phyloP scores from a whole-genome alignment of 2,797 vertebrate genomes.

The Sebastes trivittatus region DNA sequence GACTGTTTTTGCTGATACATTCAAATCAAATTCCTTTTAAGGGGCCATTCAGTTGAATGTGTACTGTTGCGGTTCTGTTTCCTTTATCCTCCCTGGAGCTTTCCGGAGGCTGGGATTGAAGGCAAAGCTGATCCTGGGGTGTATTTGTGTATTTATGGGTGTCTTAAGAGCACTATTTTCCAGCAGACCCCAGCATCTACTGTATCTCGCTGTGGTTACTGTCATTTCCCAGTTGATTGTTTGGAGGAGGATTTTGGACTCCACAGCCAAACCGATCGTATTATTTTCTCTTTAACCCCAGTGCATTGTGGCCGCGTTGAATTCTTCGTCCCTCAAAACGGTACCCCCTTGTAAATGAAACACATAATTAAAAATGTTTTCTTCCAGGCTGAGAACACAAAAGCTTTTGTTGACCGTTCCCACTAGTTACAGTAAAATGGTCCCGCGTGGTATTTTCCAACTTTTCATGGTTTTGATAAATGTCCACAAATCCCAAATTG shows the following conservation, averaged over 20 bases:
- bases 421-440: conserved; percentile 28
- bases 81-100: conserved; percentile 44
- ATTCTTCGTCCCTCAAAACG: conserved; percentile 58
- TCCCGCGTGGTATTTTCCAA: conserved; percentile 47
- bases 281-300: conserved; percentile 73
- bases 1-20: not conserved
- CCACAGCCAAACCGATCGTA: conserved; percentile 66
- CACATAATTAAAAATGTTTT: conserved; percentile 74
- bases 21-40: not conserved
- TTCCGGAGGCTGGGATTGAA: conserved; percentile 26
- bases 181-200: conserved; percentile 59
- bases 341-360: conserved; percentile 65
- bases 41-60: not conserved
- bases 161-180: conserved; percentile 55
- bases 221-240: conserved; percentile 68
- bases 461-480: conserved; percentile 58
- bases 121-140: conserved; percentile 14
- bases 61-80: conserved; percentile 23
- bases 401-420: conserved; percentile 61
- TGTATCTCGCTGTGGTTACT: conserved; percentile 65
- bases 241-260: conserved; percentile 48
- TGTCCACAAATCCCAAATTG: conserved; percentile 47
- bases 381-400: conserved; percentile 61
- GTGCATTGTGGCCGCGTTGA: conserved; percentile 61
- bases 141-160: conserved; percentile 65